phyloP scores from a whole-genome alignment of 2,888 invertebrate species.

The Kryphioiulus occultus region DNA sequence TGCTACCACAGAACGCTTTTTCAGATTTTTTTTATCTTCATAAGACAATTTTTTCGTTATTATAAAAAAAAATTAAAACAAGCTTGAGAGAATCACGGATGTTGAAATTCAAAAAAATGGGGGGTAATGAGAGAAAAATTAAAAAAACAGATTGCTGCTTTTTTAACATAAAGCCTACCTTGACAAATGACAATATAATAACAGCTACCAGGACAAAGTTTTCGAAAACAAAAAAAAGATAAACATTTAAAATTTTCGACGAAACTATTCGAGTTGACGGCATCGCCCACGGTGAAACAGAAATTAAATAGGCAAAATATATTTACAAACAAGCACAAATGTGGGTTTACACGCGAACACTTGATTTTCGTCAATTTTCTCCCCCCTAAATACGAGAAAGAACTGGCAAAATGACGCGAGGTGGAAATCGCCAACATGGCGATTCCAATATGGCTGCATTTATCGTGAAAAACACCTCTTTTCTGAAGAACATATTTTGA shows the following conservation, averaged over 20 bases:
- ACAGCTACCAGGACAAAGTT: not conserved
- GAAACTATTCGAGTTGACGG: not conserved
- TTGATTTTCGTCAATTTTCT: not conserved
- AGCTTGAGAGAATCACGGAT: slow-evolving; percentile 20
- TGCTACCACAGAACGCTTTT: slow-evolving; percentile 47
- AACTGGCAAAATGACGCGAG: not conserved
- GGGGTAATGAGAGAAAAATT: not conserved
- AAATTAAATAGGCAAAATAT: slow-evolving; percentile 23
- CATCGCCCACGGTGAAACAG: not conserved
- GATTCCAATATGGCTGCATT: slow-evolving; percentile 9
- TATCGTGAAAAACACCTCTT: slow-evolving; percentile 25
- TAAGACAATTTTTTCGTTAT: slow-evolving; percentile 21
- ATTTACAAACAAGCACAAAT: slow-evolving; percentile 28
- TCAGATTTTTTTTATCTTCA: slow-evolving; percentile 40
- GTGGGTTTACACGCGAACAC: not conserved
- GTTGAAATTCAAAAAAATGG: slow-evolving; percentile 6
- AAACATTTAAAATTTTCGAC: not conserved
- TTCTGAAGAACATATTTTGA: slow-evolving; percentile 9
- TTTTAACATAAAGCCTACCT: slow-evolving; percentile 6
- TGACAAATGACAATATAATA: slow-evolving; percentile 14
- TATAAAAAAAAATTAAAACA: slow-evolving; percentile 43
- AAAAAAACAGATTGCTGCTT: not conserved
- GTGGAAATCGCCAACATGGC: not conserved
- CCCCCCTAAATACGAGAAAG: not conserved
- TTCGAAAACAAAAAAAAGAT: not conserved